Evolutionary conservation across 2,888 invertebrate species (phyloP).

Genomic region (Chalcosyrphus nemorum): DNA sequence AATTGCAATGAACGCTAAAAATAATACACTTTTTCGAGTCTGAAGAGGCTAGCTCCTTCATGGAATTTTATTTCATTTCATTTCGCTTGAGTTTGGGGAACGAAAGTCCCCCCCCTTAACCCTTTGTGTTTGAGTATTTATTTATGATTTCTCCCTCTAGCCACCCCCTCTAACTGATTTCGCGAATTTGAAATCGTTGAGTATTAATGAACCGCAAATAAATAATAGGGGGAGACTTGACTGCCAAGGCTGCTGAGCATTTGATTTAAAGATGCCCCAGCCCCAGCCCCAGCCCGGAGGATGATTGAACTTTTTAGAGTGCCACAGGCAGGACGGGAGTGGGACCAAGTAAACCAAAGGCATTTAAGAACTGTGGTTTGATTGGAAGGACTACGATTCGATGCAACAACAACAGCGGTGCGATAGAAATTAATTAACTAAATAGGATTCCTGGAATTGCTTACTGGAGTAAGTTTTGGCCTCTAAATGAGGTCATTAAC

Average conservation of each 20-base stretch:
- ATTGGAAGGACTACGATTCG: constrained; percentile 54
- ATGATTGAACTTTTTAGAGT: constrained; percentile 64
- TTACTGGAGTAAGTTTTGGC: constrained; percentile 28
- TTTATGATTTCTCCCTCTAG: constrained; percentile 50
- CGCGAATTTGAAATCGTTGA: constrained; percentile 68
- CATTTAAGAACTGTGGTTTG: constrained; percentile 58
- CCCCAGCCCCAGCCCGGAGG: too few relatives aligned
- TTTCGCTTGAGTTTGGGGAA: too few relatives aligned
- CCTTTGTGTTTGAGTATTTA: constrained; percentile 65
- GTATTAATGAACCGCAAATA: constrained; percentile 72
- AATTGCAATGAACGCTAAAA: constrained; percentile 65
- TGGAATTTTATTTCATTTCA: constrained; percentile 53
- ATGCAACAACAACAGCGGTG: constrained; percentile 24
- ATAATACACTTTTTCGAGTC: constrained; percentile 38
- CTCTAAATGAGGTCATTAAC: constrained; percentile 62
- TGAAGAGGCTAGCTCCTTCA: constrained; percentile 21
- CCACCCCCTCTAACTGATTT: constrained; percentile 55
- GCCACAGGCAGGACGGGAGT: constrained; percentile 2
- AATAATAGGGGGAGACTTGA: constrained; percentile 46
- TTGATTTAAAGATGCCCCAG: constrained; percentile 66
- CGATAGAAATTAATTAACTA: constrained; percentile 68
- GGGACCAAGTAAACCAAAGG: constrained; percentile 16
- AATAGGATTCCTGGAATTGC: constrained; percentile 62
- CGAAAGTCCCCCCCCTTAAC: not conserved
- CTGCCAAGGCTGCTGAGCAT: constrained; percentile 7